A percentile compares a stretch with the other conserved stretches of the same genome.
phyloP scores from a whole-genome alignment of 2,888 invertebrate genomes.

The Calameuta filiformis region DNA sequence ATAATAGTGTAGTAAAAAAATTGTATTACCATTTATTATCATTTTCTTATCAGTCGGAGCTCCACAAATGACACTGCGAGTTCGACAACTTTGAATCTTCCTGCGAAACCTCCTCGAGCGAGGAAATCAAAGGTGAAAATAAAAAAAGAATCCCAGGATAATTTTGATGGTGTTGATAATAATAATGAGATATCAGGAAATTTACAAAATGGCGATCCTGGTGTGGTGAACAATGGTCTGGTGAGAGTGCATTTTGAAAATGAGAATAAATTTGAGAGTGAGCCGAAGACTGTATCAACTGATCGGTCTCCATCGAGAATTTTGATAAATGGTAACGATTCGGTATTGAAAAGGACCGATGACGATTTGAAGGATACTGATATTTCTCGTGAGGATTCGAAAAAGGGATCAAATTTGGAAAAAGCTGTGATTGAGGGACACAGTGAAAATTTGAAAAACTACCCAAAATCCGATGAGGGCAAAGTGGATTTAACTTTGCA shows the following conservation, averaged over 20 bases:
- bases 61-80: background rate
- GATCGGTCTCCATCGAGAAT: background rate
- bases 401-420: background rate
- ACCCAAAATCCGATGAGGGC: background rate
- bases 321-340: background rate
- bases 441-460: background rate
- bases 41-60: background rate
- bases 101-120: slow-evolving; percentile 31
- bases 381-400: background rate
- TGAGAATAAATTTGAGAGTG: slow-evolving; percentile 19
- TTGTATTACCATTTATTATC: background rate
- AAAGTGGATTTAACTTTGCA: background rate
- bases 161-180: background rate
- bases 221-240: background rate
- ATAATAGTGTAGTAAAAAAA: too few relatives aligned
- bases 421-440: background rate
- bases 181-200: background rate
- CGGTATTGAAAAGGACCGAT: background rate
- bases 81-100: slow-evolving; percentile 29
- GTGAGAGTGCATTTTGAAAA: slow-evolving; percentile 39
- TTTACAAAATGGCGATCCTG: background rate
- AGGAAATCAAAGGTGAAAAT: slow-evolving; percentile 29
- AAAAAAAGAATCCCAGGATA: slow-evolving; percentile 18
- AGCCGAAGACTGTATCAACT: background rate
- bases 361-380: background rate